These are phyloP conservation scores for Chalcosyrphus nemorum DNA, from an alignment of 2,888 invertebrate species.

Conservation along the genomic window DNA sequence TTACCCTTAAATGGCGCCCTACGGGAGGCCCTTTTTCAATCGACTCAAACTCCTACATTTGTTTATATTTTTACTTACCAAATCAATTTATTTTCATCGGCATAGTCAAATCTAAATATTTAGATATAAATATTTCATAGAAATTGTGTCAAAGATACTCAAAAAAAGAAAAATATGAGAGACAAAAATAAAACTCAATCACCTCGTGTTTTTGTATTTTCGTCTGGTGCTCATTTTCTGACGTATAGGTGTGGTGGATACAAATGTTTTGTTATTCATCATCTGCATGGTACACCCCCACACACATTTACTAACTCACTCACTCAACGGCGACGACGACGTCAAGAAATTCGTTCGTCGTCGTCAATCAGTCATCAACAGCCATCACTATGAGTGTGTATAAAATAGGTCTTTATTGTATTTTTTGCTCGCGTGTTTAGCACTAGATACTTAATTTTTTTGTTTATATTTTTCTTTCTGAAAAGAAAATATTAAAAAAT, in stretches of 20 bases:
- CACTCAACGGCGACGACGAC: slow-evolving; percentile 62
- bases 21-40: not conserved
- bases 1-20: slow-evolving; percentile 11
- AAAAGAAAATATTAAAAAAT: slow-evolving; percentile 23
- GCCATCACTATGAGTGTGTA: slow-evolving; percentile 60
- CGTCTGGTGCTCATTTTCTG: slow-evolving; percentile 24
- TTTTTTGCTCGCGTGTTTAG: slow-evolving; percentile 7
- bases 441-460: too few relatives aligned
- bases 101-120: slow-evolving; percentile 1
- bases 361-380: slow-evolving; percentile 69
- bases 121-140: not conserved
- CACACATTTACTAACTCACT: slow-evolving; percentile 58
- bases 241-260: slow-evolving; percentile 61
- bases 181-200: slow-evolving; percentile 39
- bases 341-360: slow-evolving; percentile 58
- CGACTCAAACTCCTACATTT: not conserved
- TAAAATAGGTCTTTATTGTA: slow-evolving; percentile 14
- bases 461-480: slow-evolving; percentile 26
- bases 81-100: not conserved
- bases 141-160: slow-evolving; percentile 4
- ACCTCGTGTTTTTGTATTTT: slow-evolving; percentile 67
- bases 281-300: slow-evolving; percentile 59
- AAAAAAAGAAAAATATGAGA: not conserved
- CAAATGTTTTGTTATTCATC: slow-evolving; percentile 66
- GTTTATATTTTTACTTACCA: not conserved